Percentiles rank a stretch among this genome's conserved stretches.
Conservation (phyloP, 2,888 invertebrate genomes). For the Pseudoips prasinana region DNA sequence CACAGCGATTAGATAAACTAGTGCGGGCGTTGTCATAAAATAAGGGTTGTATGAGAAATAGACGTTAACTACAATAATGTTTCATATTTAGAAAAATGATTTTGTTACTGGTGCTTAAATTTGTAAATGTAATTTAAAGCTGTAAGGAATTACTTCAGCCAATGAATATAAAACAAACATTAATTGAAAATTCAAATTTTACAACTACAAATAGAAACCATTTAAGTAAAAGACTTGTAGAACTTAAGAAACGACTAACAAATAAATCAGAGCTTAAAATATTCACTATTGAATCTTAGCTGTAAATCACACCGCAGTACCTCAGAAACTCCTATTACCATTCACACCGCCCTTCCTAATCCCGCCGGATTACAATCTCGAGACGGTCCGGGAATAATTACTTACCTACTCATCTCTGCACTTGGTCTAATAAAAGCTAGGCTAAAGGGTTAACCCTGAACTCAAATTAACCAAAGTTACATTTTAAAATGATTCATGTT, state of each 20-base stretch:
- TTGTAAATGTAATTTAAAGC: too few species aligned
- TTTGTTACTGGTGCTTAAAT: too few species aligned
- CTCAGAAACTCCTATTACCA: constrained; percentile 76
- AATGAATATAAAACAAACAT: too few species aligned
- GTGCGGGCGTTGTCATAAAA: too few species aligned
- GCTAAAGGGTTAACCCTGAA: constrained; percentile 37
- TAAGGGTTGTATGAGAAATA: too few species aligned
- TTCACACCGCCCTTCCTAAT: constrained; percentile 79
- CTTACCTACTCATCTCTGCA: constrained; percentile 63
- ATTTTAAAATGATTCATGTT: too few species aligned
- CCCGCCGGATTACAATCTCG: constrained; percentile 75
- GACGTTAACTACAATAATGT: too few species aligned
- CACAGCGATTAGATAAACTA: too few species aligned
- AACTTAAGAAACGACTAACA: constrained; percentile 46
- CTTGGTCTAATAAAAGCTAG: constrained; percentile 53
- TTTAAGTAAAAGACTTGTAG: constrained; percentile 23
- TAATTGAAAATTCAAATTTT: too few species aligned
- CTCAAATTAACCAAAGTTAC: constrained; percentile 45
- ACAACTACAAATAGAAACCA: constrained; percentile 1
- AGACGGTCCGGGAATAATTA: constrained; percentile 78
- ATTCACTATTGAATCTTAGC: constrained; percentile 80
- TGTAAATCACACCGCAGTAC: constrained; percentile 79
- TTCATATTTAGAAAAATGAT: too few species aligned
- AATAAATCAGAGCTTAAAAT: constrained; percentile 77
- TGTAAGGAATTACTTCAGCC: too few species aligned